Conservation (phyloP, 2,113 vertebrate species). For the Plectropomus leopardus region DNA sequence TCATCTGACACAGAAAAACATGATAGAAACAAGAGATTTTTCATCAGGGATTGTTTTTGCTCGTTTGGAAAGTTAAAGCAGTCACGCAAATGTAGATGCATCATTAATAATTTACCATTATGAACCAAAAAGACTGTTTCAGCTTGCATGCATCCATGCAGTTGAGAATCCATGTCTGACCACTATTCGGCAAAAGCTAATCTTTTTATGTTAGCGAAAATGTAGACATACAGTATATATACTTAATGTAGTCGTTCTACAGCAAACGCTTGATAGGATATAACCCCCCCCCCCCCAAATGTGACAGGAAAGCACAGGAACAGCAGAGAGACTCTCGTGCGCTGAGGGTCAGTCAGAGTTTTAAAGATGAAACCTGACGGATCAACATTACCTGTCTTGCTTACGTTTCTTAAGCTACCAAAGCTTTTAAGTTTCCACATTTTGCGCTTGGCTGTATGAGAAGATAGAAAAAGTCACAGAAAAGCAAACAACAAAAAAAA, state of each 20-base stretch:
- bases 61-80: background rate
- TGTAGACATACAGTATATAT: no score
- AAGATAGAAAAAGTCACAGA: constrained; percentile 54
- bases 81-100: background rate
- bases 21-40: background rate
- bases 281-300: no score
- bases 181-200: background rate
- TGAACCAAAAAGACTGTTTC: background rate
- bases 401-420: constrained; percentile 98
- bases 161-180: background rate
- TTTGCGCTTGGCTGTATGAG: constrained; percentile 94
- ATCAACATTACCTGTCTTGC: constrained; percentile 94
- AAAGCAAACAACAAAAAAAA: constrained; percentile 54
- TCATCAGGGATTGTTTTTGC: background rate
- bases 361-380: constrained; percentile 1
- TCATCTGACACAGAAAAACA: constrained; percentile 83
- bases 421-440: constrained; percentile 99
- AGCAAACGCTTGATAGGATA: background rate
- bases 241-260: background rate
- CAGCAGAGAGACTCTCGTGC: background rate
- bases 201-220: background rate
- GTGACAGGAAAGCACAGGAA: constrained; percentile 9
- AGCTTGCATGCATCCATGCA: background rate
- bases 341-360: background rate
- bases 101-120: background rate